Conservation (phyloP, 2,888 invertebrate species). For the Cephus sareptanus region DNA sequence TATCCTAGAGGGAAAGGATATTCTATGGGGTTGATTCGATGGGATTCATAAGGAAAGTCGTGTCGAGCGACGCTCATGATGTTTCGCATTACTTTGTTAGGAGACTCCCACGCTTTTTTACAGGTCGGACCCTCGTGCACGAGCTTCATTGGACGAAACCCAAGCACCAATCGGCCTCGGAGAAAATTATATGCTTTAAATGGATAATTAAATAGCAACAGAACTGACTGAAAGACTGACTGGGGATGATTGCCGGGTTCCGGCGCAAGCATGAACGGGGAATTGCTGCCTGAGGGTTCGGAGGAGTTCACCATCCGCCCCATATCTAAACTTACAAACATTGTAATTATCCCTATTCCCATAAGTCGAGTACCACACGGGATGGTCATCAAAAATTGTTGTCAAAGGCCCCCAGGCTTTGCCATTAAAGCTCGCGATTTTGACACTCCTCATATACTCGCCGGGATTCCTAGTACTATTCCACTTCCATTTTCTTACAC, state of each 20-base stretch:
- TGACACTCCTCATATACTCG: background rate
- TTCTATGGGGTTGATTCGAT: background rate
- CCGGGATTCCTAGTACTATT: background rate
- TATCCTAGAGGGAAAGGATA: background rate
- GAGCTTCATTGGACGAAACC: conserved; percentile 35
- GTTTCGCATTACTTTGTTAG: background rate
- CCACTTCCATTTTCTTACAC: conserved; percentile 34
- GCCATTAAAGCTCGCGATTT: background rate
- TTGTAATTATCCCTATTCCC: conserved; percentile 64
- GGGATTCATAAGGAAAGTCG: background rate
- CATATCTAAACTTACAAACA: conserved; percentile 57
- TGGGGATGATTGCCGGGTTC: conserved; percentile 66
- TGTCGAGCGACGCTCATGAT: conserved; percentile 7
- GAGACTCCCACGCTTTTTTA: conserved; percentile 5
- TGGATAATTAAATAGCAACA: conserved; percentile 67
- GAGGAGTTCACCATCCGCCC: conserved; percentile 56
- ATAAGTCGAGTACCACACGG: conserved; percentile 48
- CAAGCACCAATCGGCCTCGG: conserved; percentile 33
- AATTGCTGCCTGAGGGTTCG: conserved; percentile 60
- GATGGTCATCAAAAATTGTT: conserved; percentile 25
- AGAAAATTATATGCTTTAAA: conserved; percentile 66
- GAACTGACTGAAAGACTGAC: conserved; percentile 66
- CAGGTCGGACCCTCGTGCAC: conserved; percentile 22
- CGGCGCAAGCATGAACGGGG: conserved; percentile 61
- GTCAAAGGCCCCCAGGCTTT: conserved; percentile 17